Evolutionary conservation across 2,113 vertebrate species (phyloP).

Genomic region (Pleuronectes platessa): DNA sequence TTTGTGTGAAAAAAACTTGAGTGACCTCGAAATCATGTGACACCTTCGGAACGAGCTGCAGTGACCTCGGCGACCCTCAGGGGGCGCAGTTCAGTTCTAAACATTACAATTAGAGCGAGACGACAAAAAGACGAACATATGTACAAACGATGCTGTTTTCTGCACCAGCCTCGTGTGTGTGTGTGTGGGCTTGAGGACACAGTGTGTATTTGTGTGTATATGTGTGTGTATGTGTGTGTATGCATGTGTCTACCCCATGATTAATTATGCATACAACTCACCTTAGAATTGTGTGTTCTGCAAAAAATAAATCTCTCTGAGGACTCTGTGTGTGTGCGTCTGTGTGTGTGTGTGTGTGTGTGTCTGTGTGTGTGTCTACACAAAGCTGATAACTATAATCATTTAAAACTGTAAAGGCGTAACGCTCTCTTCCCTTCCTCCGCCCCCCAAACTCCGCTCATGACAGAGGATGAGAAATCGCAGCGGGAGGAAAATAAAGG

Average conservation of each 20-base stretch:
- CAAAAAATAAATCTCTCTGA: background rate
- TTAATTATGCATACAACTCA: no score
- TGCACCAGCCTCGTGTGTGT: background rate
- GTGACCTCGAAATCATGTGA: background rate
- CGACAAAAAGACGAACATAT: no score
- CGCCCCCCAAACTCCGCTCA: conserved; percentile 20
- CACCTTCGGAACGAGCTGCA: background rate
- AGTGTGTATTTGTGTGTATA: no score
- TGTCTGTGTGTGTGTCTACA: no score
- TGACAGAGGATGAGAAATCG: conserved; percentile 38
- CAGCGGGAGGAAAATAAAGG: conserved; percentile 20
- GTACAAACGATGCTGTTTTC: background rate
- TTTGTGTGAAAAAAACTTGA: conserved; percentile 9
- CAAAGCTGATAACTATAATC: conserved; percentile 38
- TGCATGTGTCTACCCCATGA: no score
- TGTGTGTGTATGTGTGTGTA: no score
- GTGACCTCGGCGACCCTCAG: background rate
- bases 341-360: background rate
- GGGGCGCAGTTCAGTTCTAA: background rate
- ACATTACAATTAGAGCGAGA: no score
- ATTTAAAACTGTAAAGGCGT: conserved; percentile 40
- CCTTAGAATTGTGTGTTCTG: background rate
- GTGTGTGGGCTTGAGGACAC: background rate
- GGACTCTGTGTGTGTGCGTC: background rate
- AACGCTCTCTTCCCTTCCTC: background rate